phyloP scores from a whole-genome alignment of 2,797 vertebrate genomes.

The Euphonia xanthogaster region DNA sequence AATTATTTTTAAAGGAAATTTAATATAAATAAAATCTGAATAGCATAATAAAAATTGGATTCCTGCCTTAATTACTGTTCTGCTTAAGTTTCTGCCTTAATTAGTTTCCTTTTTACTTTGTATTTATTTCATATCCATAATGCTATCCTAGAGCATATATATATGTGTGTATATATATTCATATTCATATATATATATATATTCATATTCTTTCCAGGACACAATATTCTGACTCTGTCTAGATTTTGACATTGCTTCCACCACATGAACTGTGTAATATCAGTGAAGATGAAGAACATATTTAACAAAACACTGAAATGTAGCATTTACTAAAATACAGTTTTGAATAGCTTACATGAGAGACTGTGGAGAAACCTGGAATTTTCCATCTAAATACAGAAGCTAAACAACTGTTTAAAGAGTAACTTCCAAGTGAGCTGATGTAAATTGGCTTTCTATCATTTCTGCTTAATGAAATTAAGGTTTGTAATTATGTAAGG shows the following conservation, averaged over 20 bases:
- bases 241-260: background rate
- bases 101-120: background rate
- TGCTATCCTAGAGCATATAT: too few relatives aligned
- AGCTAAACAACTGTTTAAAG: background rate
- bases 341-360: background rate
- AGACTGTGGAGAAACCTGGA: background rate
- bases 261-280: background rate
- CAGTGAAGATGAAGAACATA: background rate
- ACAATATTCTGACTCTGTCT: background rate
- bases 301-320: background rate
- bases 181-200: too few relatives aligned
- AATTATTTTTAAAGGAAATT: background rate
- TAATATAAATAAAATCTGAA: background rate
- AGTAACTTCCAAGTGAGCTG: background rate
- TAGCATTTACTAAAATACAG: background rate
- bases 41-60: background rate
- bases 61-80: background rate
- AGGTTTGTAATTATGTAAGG: background rate
- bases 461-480: background rate
- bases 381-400: background rate
- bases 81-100: background rate
- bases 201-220: background rate
- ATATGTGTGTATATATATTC: too few relatives aligned
- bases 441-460: background rate
- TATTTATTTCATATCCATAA: too few relatives aligned